These are phyloP conservation scores for Conus canariensis DNA, from an alignment of 2,888 invertebrate genomes.

Conservation along the genomic window DNA sequence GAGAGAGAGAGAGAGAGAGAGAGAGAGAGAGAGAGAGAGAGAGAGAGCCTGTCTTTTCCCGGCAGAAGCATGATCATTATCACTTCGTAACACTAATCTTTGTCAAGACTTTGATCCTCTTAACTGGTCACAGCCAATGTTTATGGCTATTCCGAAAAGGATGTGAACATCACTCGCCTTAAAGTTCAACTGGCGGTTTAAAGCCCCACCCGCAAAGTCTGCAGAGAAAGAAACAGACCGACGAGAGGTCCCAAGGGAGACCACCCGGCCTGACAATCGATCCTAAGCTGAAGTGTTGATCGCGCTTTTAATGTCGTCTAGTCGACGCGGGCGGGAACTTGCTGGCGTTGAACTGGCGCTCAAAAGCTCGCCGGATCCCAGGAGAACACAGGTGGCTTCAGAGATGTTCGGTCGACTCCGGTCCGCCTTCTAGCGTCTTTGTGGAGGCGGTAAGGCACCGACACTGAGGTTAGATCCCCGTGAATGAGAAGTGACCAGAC, in stretches of 20 bases:
- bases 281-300: not conserved
- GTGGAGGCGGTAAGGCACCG: not conserved
- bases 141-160: too few relatives aligned
- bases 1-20: too few relatives aligned
- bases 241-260: not conserved
- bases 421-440: not conserved
- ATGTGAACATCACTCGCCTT: too few relatives aligned
- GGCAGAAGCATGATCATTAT: not conserved
- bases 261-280: not conserved
- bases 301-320: not conserved
- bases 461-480: not conserved
- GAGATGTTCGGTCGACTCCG: not conserved
- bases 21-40: too few relatives aligned
- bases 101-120: not conserved
- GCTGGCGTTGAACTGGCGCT: not conserved
- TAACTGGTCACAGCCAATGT: too few relatives aligned
- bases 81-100: not conserved
- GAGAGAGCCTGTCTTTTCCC: too few relatives aligned
- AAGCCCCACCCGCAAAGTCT: too few relatives aligned
- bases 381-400: not conserved
- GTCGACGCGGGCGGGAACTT: not conserved
- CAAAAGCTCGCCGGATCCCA: not conserved
- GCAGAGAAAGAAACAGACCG: too few relatives aligned
- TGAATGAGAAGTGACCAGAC: not conserved
- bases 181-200: too few relatives aligned